phyloP scores from a whole-genome alignment of 2,797 vertebrate species.

The Harpagifer antarcticus region DNA sequence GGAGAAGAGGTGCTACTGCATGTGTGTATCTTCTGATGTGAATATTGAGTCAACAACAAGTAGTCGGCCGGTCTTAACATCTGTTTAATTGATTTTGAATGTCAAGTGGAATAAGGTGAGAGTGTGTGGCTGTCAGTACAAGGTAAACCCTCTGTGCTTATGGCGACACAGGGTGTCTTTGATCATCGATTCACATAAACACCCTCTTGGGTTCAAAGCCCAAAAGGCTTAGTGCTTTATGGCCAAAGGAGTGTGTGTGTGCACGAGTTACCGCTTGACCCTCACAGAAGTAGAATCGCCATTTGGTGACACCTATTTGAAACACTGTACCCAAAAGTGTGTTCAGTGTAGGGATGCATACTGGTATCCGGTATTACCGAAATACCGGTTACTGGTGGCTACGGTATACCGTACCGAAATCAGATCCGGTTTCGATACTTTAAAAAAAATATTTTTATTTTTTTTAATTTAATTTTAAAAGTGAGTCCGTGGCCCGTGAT shows the following conservation, averaged over 20 bases:
- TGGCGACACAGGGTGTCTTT: constrained; percentile 86
- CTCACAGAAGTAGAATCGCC: constrained; percentile 28
- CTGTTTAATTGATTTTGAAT: constrained; percentile 83
- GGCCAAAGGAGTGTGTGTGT: constrained; percentile 85
- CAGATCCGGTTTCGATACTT: no score
- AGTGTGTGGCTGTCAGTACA: constrained; percentile 44
- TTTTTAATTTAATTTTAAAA: no score
- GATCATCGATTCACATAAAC: constrained; percentile 82
- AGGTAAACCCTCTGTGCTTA: constrained; percentile 85
- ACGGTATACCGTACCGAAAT: no score
- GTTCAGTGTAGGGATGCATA: no score
- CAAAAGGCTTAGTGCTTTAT: constrained; percentile 87
- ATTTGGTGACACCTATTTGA: constrained; percentile 5
- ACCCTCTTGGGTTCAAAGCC: constrained; percentile 82
- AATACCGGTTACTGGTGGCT: no score
- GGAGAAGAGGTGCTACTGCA: constrained; percentile 18
- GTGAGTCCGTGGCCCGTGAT: no score
- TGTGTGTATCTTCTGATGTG: constrained; percentile 66
- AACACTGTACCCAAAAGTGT: background rate
- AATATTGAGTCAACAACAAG: constrained; percentile 75
- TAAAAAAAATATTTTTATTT: no score
- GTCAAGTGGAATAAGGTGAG: constrained; percentile 70
- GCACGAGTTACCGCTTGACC: constrained; percentile 50
- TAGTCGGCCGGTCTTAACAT: constrained; percentile 68
- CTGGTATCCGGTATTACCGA: no score